Conservation (phyloP, 2,797 vertebrate species). For the Taeniopygia guttata region DNA sequence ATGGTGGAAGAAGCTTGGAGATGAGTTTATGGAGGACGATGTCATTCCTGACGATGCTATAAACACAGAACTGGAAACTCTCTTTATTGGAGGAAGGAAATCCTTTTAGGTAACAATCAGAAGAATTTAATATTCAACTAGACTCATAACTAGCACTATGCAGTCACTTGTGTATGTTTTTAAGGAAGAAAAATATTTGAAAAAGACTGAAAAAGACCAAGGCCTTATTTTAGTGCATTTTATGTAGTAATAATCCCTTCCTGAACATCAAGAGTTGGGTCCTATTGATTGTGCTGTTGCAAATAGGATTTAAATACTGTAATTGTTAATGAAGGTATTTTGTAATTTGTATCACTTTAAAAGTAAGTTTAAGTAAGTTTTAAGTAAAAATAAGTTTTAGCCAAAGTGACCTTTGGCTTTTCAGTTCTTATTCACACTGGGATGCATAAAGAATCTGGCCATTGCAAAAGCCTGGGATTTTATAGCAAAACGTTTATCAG, state of each 20-base stretch:
- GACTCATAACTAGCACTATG: background rate
- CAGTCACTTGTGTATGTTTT: background rate
- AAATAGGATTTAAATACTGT: background rate
- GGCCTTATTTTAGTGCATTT: background rate
- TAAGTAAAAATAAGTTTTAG: too few species aligned
- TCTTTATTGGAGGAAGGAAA: conserved; percentile 81
- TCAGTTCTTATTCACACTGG: background rate
- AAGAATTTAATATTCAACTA: background rate
- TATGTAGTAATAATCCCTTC: background rate
- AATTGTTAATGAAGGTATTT: background rate
- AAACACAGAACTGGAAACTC: conserved; percentile 78
- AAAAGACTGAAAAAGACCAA: background rate
- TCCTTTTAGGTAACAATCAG: conserved; percentile 34
- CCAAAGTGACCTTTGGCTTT: background rate
- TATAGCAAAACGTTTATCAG: background rate
- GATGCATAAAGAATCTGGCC: background rate
- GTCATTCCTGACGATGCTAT: conserved; percentile 70
- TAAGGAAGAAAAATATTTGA: background rate
- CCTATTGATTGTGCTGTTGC: background rate
- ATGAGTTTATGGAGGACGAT: conserved; percentile 68
- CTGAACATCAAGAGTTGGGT: background rate
- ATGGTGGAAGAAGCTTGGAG: conserved; percentile 89
- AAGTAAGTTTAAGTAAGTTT: background rate
- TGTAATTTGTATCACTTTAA: background rate
- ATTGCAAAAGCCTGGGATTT: background rate